These are phyloP conservation scores for Anthophora plumipes DNA, from an alignment of 2,888 invertebrate species.

Conservation along the genomic window DNA sequence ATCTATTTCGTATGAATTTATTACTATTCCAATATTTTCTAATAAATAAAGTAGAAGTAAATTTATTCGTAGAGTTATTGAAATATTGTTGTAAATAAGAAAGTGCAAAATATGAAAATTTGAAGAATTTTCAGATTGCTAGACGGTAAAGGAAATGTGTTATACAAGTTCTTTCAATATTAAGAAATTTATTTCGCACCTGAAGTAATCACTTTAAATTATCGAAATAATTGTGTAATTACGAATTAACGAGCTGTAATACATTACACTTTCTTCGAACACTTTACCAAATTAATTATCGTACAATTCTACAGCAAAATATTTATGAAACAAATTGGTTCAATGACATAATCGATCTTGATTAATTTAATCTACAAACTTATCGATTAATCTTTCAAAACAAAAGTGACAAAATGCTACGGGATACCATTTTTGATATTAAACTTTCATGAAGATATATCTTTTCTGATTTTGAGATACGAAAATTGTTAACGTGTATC, in stretches of 20 bases:
- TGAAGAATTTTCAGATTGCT: not conserved
- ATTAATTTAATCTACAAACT: not conserved
- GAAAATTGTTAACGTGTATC: too few species aligned
- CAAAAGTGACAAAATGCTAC: too few species aligned
- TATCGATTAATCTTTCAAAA: too few species aligned
- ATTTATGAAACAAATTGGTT: not conserved
- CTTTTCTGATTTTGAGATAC: too few species aligned
- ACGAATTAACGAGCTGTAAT: not conserved
- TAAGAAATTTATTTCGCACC: not conserved
- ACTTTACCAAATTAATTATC: not conserved
- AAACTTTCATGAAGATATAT: too few species aligned
- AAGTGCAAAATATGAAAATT: too few species aligned
- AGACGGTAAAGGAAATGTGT: not conserved
- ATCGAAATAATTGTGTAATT: not conserved
- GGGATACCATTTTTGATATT: too few species aligned
- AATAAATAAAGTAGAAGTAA: not conserved
- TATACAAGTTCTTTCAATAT: not conserved
- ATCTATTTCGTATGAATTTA: too few species aligned
- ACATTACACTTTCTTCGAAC: not conserved
- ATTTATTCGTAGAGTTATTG: not conserved
- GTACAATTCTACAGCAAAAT: not conserved
- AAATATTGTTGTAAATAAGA: too few species aligned
- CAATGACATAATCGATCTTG: not conserved
- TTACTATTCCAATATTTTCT: not conserved
- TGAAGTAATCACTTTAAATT: too few species aligned